These are phyloP conservation scores for Mamestra configurata DNA, from an alignment of 1,140 invertebrate species.

Conservation along the genomic window DNA sequence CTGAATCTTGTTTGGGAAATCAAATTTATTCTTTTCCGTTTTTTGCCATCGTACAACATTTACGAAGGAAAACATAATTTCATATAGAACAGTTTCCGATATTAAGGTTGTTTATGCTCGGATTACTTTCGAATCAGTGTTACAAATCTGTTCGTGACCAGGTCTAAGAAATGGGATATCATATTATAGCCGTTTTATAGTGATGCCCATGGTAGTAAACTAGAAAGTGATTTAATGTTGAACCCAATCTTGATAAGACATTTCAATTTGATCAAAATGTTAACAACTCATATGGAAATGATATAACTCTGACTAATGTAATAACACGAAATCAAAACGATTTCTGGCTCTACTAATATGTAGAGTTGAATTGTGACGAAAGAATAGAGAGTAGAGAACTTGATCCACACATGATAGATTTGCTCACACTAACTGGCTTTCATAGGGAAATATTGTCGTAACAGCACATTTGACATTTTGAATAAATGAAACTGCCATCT, in stretches of 20 bases:
- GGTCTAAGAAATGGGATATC: background rate
- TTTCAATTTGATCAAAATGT: background rate
- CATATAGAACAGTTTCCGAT: conserved; percentile 21
- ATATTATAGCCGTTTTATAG: background rate
- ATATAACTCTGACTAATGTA: background rate
- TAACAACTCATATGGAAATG: background rate
- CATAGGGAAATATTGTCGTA: background rate
- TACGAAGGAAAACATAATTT: background rate
- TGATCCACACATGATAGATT: background rate
- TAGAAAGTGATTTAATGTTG: background rate
- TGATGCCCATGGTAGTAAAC: background rate
- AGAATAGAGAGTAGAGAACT: background rate
- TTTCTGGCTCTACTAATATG: background rate
- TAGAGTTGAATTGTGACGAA: background rate
- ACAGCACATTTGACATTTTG: conserved; percentile 1
- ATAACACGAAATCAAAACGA: background rate
- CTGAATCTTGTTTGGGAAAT: conserved; percentile 57
- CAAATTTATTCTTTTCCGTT: conserved; percentile 52
- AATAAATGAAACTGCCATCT: conserved; percentile 7
- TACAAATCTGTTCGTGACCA: background rate
- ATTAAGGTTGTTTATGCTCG: conserved; percentile 7
- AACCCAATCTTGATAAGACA: background rate
- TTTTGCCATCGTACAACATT: conserved; percentile 37
- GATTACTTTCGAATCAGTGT: background rate
- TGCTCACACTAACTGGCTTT: background rate